These are phyloP conservation scores for Hirtodrosophila histrioides DNA, from an alignment of 2,888 invertebrate genomes.

Conservation along the genomic window DNA sequence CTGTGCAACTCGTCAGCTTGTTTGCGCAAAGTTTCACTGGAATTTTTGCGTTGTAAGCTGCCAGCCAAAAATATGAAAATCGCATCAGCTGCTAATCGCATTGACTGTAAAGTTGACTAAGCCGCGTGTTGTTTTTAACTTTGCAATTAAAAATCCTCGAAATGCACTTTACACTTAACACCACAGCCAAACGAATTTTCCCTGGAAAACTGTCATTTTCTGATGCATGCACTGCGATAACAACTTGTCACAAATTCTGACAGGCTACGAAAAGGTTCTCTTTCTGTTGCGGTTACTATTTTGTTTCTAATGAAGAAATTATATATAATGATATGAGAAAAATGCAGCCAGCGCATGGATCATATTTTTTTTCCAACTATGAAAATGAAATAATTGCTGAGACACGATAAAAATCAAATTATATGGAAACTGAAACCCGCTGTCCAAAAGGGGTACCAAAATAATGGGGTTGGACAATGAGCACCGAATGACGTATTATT, in stretches of 20 bases:
- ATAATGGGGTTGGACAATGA: conserved; percentile 45
- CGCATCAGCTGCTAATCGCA: conserved; percentile 63
- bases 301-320: conserved; percentile 76
- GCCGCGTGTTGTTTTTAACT: conserved; percentile 75
- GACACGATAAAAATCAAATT: conserved; percentile 72
- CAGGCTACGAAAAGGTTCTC: conserved; percentile 51
- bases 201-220: conserved; percentile 55
- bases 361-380: conserved; percentile 34
- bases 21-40: conserved; percentile 56
- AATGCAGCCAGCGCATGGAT: conserved; percentile 29
- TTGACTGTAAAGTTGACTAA: conserved; percentile 71
- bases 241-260: conserved; percentile 74
- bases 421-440: conserved; percentile 72
- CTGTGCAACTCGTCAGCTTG: conserved; percentile 5
- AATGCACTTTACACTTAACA: conserved; percentile 48
- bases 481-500: conserved; percentile 69
- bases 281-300: conserved; percentile 17
- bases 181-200: conserved; percentile 40
- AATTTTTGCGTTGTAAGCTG: conserved; percentile 46
- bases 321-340: conserved; percentile 74
- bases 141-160: conserved; percentile 68
- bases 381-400: conserved; percentile 71
- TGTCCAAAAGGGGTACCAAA: conserved; percentile 49
- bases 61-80: conserved; percentile 51
- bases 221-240: conserved; percentile 58